Percentiles rank a stretch among this genome's conserved stretches.
Evolutionary conservation across 2,888 invertebrate species (phyloP).

Genomic region (Calameuta filiformis): DNA sequence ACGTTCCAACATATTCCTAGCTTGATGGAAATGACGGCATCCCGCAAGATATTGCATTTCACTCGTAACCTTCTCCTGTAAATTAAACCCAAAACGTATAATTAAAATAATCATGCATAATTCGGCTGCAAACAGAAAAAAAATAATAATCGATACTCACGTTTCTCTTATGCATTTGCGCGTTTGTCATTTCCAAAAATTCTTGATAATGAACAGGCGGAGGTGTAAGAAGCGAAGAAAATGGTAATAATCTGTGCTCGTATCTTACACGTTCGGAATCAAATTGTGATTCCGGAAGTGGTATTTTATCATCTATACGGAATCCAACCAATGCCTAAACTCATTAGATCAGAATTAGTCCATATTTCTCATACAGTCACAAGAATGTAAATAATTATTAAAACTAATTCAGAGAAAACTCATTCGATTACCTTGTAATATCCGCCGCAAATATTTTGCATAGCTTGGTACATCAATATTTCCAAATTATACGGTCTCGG

Average conservation of each 20-base stretch:
- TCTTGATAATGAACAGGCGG: slow-evolving; percentile 92
- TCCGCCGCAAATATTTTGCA: slow-evolving; percentile 95
- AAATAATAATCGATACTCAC: slow-evolving; percentile 40
- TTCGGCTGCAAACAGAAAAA: not conserved
- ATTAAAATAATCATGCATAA: not conserved
- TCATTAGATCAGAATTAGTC: slow-evolving; percentile 8
- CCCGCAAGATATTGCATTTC: slow-evolving; percentile 77
- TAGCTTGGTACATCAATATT: slow-evolving; percentile 88
- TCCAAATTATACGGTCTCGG: slow-evolving; percentile 83
- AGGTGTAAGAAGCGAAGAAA: slow-evolving; percentile 86
- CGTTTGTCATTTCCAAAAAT: slow-evolving; percentile 83
- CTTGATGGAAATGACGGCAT: slow-evolving; percentile 93
- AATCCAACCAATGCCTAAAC: slow-evolving; percentile 88
- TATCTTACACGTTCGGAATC: slow-evolving; percentile 95
- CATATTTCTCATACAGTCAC: not conserved
- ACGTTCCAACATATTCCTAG: slow-evolving; percentile 85
- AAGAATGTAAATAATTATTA: slow-evolving; percentile 13
- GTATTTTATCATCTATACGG: slow-evolving; percentile 86
- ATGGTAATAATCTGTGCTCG: slow-evolving; percentile 92
- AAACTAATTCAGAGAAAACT: not conserved
- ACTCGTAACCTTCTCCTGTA: slow-evolving; percentile 55
- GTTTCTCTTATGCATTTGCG: slow-evolving; percentile 55
- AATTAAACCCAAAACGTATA: not conserved
- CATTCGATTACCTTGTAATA: slow-evolving; percentile 81
- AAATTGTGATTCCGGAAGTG: slow-evolving; percentile 87